These are phyloP conservation scores for Channa maculata DNA, from an alignment of 2,113 vertebrate species.

Conservation along the genomic window DNA sequence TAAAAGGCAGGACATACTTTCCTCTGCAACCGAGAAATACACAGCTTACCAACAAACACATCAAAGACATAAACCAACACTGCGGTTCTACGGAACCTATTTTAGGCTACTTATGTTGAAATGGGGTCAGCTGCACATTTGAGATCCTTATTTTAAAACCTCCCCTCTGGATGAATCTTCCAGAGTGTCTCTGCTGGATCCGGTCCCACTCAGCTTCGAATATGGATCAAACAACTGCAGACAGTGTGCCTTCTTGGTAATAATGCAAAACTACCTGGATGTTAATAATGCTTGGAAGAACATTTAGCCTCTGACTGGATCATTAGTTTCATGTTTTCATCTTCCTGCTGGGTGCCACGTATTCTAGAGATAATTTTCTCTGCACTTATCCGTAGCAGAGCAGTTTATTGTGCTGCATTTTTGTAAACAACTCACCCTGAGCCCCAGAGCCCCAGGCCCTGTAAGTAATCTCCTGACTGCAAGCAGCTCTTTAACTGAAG, in stretches of 20 bases:
- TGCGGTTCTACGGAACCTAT: conserved; percentile 53
- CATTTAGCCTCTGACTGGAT: neutral
- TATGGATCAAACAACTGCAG: conserved; percentile 11
- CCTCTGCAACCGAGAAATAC: neutral
- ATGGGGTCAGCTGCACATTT: conserved; percentile 76
- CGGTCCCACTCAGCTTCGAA: conserved; percentile 57
- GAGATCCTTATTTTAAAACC: conserved; percentile 69
- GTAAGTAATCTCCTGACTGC: neutral
- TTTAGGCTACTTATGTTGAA: conserved; percentile 68
- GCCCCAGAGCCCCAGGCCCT: neutral
- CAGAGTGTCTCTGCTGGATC: conserved; percentile 64
- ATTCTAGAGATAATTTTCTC: conserved; percentile 9
- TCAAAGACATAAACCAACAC: conserved; percentile 32
- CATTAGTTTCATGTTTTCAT: neutral
- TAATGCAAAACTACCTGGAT: conserved; percentile 18
- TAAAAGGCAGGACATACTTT: neutral
- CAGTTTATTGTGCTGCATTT: conserved; percentile 7
- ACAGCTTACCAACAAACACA: conserved; percentile 37
- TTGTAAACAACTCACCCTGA: neutral
- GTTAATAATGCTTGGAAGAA: neutral
- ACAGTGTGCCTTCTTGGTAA: neutral
- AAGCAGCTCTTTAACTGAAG: neutral
- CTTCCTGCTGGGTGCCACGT: neutral
- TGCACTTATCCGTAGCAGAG: neutral
- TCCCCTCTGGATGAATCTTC: conserved; percentile 57